Evolutionary conservation across 2,113 vertebrate genomes (phyloP).

Genomic region (Callithrix jacchus): DNA sequence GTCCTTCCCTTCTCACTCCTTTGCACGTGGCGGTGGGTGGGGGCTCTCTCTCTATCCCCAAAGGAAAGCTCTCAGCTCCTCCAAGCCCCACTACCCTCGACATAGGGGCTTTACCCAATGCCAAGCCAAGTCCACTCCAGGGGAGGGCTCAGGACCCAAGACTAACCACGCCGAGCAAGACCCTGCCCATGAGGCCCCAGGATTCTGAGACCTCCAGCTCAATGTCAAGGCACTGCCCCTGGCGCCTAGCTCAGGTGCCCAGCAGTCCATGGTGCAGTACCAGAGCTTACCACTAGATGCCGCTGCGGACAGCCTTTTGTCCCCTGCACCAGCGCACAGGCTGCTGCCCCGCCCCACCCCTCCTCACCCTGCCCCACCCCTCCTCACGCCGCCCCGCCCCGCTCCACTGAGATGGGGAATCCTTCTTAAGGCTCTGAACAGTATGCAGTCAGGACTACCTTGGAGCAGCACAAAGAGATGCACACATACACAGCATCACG

Average conservation of each 20-base stretch:
- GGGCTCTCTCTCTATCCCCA: too few relatives aligned
- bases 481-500: accelerated
- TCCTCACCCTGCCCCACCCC: too few relatives aligned
- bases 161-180: background rate
- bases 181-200: background rate
- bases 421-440: background rate
- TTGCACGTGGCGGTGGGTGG: accelerated
- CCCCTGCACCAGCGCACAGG: background rate
- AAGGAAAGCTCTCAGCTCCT: background rate
- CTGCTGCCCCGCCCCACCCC: too few relatives aligned
- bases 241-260: accelerated
- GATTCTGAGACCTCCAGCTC: background rate
- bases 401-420: background rate
- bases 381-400: accelerated
- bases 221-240: background rate
- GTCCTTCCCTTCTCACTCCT: background rate
- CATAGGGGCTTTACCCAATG: background rate
- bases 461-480: background rate
- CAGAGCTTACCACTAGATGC: background rate
- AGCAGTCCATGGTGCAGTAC: background rate
- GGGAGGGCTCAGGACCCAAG: background rate
- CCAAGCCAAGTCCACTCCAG: background rate
- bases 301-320: background rate
- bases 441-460: background rate
- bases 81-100: background rate